Percentiles rank a stretch among this genome's conserved stretches.
phyloP scores from a whole-genome alignment of 2,888 invertebrate genomes.

The Melikaiella ostensackeni region DNA sequence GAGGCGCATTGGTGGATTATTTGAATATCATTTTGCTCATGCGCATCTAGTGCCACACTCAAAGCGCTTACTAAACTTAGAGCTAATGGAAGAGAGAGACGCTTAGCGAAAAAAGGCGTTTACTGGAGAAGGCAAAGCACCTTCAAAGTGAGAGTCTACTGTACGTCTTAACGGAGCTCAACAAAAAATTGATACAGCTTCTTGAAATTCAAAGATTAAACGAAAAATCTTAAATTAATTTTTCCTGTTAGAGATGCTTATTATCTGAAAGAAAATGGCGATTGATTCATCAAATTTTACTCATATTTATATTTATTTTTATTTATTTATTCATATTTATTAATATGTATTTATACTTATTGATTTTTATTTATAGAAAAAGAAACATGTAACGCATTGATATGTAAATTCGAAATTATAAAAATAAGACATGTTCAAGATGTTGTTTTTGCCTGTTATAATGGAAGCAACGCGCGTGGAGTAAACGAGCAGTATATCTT shows the following conservation, averaged over 20 bases:
- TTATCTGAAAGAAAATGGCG: slow-evolving; percentile 11
- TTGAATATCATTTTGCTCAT: too few relatives aligned
- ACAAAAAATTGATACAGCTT: background rate
- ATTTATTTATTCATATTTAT: background rate
- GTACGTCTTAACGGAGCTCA: background rate
- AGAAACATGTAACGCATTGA: slow-evolving; percentile 27
- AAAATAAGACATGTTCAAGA: slow-evolving; percentile 42
- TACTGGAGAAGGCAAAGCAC: too few relatives aligned
- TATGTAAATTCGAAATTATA: slow-evolving; percentile 22
- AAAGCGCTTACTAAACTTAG: too few relatives aligned
- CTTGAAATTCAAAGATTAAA: background rate
- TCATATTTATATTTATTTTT: background rate
- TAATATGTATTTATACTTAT: background rate
- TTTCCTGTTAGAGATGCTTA: background rate
- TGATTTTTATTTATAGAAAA: slow-evolving; percentile 14
- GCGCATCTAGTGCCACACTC: too few relatives aligned
- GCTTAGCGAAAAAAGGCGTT: too few relatives aligned
- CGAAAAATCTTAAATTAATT: background rate
- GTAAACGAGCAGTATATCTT: slow-evolving; percentile 9
- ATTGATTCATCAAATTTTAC: slow-evolving; percentile 8
- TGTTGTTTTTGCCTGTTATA: slow-evolving; percentile 9
- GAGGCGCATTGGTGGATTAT: too few relatives aligned
- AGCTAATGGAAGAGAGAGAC: too few relatives aligned
- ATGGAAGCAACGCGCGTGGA: slow-evolving; percentile 10
- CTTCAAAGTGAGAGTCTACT: too few relatives aligned